These are phyloP conservation scores for Sabellastarte sp. DNA, from an alignment of 2,888 invertebrate species.

Conservation along the genomic window DNA sequence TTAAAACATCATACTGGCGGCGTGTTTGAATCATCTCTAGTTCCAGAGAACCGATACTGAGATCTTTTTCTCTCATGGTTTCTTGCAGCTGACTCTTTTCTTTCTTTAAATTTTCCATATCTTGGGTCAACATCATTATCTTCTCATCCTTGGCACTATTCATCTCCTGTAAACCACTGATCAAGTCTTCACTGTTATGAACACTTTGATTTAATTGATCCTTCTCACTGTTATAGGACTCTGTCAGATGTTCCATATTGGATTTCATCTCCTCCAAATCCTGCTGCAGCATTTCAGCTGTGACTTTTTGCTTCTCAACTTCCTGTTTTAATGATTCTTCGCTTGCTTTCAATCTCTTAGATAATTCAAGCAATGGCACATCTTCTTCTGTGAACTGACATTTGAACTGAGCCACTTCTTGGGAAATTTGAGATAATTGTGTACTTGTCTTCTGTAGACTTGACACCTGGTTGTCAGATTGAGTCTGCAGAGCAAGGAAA, in stretches of 20 bases:
- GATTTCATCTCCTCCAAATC: background rate
- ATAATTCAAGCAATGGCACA: background rate
- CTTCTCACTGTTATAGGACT: background rate
- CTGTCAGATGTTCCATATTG: background rate
- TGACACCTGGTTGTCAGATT: background rate
- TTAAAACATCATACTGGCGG: background rate
- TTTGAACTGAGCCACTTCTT: background rate
- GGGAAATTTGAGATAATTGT: background rate
- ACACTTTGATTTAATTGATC: background rate
- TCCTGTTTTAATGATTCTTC: background rate
- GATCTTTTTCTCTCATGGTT: background rate
- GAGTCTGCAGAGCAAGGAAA: background rate
- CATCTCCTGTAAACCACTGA: background rate
- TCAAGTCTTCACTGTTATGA: too few relatives aligned
- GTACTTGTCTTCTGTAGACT: background rate
- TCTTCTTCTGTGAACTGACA: background rate
- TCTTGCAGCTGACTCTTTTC: background rate
- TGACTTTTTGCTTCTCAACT: background rate
- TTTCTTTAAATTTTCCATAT: background rate
- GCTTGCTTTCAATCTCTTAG: background rate
- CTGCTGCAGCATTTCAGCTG: background rate
- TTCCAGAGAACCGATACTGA: background rate
- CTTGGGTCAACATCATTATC: background rate
- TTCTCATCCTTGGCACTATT: background rate
- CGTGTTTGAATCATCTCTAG: background rate